Percentiles rank a stretch among this genome's conserved stretches.
phyloP scores from a whole-genome alignment of 2,888 invertebrate genomes.

The Cerceris ruficornis region DNA sequence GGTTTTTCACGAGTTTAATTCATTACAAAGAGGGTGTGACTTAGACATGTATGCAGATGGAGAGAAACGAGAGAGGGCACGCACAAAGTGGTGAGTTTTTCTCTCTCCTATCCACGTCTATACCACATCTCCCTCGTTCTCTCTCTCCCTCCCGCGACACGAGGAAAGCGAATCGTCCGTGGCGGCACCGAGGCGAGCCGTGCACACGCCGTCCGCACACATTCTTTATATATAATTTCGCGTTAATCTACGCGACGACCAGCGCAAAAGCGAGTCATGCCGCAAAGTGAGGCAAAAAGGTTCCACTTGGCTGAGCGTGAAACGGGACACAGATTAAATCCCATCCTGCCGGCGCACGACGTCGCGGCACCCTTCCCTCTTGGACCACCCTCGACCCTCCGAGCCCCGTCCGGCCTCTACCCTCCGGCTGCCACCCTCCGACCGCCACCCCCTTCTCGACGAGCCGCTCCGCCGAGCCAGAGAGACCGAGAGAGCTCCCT shows the following conservation, averaged over 20 bases:
- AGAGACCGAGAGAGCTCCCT: background rate
- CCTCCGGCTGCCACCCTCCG: slow-evolving; percentile 20
- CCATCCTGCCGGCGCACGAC: slow-evolving; percentile 80
- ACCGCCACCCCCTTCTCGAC: slow-evolving; percentile 35
- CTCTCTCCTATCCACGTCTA: slow-evolving; percentile 10
- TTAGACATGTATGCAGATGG: slow-evolving; percentile 32
- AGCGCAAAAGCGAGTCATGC: slow-evolving; percentile 80
- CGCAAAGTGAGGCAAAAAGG: slow-evolving; percentile 82
- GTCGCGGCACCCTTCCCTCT: slow-evolving; percentile 72
- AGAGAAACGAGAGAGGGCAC: slow-evolving; percentile 29
- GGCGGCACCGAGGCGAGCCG: slow-evolving; percentile 63
- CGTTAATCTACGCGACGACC: slow-evolving; percentile 82
- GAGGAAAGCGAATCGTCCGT: slow-evolving; percentile 64
- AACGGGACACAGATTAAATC: slow-evolving; percentile 85
- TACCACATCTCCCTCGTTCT: background rate
- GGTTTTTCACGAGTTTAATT: slow-evolving; percentile 63
- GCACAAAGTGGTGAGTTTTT: slow-evolving; percentile 41
- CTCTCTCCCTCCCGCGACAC: slow-evolving; percentile 1
- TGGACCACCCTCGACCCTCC: slow-evolving; percentile 35
- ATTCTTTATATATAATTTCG: slow-evolving; percentile 83
- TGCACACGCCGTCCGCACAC: slow-evolving; percentile 70
- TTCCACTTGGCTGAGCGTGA: slow-evolving; percentile 83
- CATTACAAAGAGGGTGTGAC: slow-evolving; percentile 64
- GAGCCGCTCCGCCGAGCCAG: slow-evolving; percentile 47
- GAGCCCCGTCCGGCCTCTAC: slow-evolving; percentile 35